Percentiles rank a stretch among this genome's conserved stretches.
Conservation (phyloP, 2,888 invertebrate genomes). For the Noctua fimbriata region DNA sequence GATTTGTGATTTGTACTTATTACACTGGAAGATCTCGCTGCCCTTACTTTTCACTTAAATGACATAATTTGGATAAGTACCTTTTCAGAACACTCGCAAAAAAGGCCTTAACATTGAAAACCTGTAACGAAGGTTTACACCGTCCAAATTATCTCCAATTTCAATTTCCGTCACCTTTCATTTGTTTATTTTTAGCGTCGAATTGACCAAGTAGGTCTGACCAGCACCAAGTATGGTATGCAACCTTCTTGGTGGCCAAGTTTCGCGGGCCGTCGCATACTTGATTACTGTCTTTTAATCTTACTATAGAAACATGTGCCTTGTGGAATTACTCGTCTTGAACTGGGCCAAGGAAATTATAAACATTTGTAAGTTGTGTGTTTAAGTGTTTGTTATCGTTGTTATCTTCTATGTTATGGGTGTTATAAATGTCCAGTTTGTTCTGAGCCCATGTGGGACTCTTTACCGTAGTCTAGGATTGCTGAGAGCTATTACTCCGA, state of each 20-base stretch:
- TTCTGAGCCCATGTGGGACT: neutral
- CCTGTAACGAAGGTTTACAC: slow-evolving; percentile 12
- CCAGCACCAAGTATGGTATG: slow-evolving; percentile 35
- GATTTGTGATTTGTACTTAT: neutral
- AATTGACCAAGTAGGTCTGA: slow-evolving; percentile 1
- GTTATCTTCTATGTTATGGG: slow-evolving; percentile 3
- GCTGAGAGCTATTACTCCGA: neutral
- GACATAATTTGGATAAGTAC: neutral
- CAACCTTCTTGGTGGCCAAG: slow-evolving; percentile 47
- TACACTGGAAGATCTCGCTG: neutral
- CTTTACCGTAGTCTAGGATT: neutral
- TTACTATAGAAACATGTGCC: slow-evolving; percentile 3
- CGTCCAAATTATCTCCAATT: slow-evolving; percentile 2
- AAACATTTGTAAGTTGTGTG: slow-evolving; percentile 26
- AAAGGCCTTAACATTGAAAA: slow-evolving; percentile 20
- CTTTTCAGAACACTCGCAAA: neutral
- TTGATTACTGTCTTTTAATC: slow-evolving; percentile 32
- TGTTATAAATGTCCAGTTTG: neutral
- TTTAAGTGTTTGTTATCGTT: slow-evolving; percentile 31
- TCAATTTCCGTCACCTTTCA: slow-evolving; percentile 2
- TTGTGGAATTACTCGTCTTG: slow-evolving; percentile 35
- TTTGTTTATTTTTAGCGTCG: slow-evolving; percentile 19
- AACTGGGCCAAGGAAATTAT: slow-evolving; percentile 61
- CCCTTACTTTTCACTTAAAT: neutral
- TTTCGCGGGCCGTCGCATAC: slow-evolving; percentile 11